phyloP scores from a whole-genome alignment of 2,113 vertebrate species.

The Macrotus californicus region DNA sequence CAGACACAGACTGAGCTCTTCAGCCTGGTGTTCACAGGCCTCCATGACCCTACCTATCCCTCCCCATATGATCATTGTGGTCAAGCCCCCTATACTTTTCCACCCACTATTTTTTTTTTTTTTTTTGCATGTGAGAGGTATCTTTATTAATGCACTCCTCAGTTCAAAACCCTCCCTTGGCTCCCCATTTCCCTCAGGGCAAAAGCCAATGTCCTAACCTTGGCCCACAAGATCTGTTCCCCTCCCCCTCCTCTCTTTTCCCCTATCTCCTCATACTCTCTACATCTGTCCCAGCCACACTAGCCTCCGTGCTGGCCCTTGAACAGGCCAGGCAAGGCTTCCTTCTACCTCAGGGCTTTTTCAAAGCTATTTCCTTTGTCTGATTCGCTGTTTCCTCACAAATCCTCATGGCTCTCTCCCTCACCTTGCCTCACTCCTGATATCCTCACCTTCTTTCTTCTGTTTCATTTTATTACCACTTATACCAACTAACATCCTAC shows the following conservation, averaged over 20 bases:
- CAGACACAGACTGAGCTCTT: neutral
- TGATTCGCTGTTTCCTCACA: neutral
- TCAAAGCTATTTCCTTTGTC: neutral
- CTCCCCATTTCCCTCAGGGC: neutral
- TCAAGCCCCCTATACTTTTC: neutral
- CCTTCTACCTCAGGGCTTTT: neutral
- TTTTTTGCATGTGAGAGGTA: neutral
- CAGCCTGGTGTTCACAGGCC: neutral
- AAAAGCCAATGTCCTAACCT: conserved; percentile 4
- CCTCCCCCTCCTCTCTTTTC: neutral
- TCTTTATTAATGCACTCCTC: neutral
- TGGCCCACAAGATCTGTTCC: neutral
- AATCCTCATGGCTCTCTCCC: neutral
- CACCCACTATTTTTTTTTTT: neutral
- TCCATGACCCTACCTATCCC: neutral
- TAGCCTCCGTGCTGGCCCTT: neutral
- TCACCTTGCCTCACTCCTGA: neutral
- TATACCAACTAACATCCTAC: neutral
- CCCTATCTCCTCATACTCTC: neutral
- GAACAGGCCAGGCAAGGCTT: neutral
- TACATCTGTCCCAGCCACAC: neutral
- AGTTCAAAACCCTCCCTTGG: neutral
- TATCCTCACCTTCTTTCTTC: neutral
- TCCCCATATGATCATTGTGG: neutral
- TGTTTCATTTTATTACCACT: neutral